Conservation (phyloP, 2,113 vertebrate genomes). For the Phoxinus phoxinus region DNA sequence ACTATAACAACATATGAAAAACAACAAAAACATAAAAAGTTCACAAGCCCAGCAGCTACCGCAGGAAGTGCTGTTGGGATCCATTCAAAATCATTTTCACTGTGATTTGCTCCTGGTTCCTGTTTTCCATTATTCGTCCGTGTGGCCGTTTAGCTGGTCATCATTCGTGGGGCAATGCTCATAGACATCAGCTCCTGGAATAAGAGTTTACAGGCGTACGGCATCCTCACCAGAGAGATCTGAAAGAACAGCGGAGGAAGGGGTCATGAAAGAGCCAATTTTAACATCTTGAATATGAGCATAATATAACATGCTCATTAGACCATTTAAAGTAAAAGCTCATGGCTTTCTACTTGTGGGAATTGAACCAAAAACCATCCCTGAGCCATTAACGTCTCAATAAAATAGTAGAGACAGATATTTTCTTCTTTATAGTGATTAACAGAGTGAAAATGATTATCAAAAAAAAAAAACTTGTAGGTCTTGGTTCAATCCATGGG, state of each 20-base stretch:
- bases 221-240: slow-evolving; percentile 97
- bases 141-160: slow-evolving; percentile 73
- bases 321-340: neutral
- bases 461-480: no score
- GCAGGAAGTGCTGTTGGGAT: slow-evolving; percentile 28
- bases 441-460: no score
- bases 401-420: no score
- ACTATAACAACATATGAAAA: slow-evolving; percentile 25
- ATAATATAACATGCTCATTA: neutral
- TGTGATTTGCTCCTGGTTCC: neutral
- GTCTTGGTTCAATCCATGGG: no score
- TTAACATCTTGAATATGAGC: neutral
- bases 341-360: neutral
- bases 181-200: slow-evolving; percentile 99
- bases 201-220: slow-evolving; percentile 96
- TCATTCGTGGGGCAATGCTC: slow-evolving; percentile 99
- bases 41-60: neutral
- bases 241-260: slow-evolving; percentile 62
- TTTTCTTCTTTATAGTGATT: no score
- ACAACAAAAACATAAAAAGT: neutral
- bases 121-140: neutral
- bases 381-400: neutral
- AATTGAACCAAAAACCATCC: neutral
- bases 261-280: neutral
- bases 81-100: slow-evolving; percentile 12